These are phyloP conservation scores for Leptinotarsa rubiginosa DNA, from an alignment of 2,888 invertebrate genomes.

Conservation along the genomic window DNA sequence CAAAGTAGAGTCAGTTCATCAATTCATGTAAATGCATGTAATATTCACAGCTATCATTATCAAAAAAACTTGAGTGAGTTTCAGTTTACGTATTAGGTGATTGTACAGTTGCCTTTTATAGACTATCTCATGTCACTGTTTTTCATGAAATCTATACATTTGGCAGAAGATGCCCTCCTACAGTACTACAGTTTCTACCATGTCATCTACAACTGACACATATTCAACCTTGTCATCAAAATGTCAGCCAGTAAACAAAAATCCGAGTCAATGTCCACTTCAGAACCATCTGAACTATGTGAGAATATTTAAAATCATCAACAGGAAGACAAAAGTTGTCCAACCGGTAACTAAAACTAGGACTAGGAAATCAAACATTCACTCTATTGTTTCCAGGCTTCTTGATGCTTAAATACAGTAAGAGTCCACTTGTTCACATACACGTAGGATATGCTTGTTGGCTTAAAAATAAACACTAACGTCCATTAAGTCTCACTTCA, in stretches of 20 bases:
- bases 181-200: constrained; percentile 13
- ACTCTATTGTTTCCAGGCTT: constrained; percentile 27
- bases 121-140: constrained; percentile 2
- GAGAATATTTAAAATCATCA: neutral
- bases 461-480: constrained; percentile 38
- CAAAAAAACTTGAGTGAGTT: constrained; percentile 5
- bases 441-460: constrained; percentile 40
- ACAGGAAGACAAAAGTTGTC: constrained; percentile 31
- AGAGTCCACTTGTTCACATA: constrained; percentile 32
- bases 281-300: neutral
- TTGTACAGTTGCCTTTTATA: constrained; percentile 42
- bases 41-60: constrained; percentile 9
- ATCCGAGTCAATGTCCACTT: neutral
- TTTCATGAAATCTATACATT: neutral
- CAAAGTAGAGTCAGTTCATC: neutral
- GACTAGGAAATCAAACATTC: constrained; percentile 51
- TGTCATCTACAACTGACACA: constrained; percentile 17
- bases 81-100: constrained; percentile 43
- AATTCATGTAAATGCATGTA: neutral
- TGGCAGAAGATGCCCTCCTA: constrained; percentile 5
- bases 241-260: constrained; percentile 11
- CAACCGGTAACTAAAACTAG: constrained; percentile 53
- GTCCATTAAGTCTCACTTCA: constrained; percentile 46
- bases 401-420: constrained; percentile 47
- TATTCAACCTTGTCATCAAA: constrained; percentile 9